A percentile compares a stretch with the other conserved stretches of the same genome.
Conservation (phyloP, 2,797 vertebrate species). For the Malacoraja senta region DNA sequence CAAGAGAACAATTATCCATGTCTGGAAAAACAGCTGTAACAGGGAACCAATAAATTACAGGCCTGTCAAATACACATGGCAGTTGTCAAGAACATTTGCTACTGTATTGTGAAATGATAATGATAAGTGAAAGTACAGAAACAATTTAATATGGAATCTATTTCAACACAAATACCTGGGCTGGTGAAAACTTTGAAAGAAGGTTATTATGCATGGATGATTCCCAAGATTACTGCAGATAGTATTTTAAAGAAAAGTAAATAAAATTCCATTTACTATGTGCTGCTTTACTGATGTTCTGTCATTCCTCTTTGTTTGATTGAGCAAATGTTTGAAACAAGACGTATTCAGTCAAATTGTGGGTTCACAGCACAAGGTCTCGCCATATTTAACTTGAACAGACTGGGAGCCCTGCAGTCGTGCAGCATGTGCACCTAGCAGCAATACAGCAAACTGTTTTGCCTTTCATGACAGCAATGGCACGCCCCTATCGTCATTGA, state of each 20-base stretch:
- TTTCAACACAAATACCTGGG: not conserved
- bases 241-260: not conserved
- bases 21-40: conserved; percentile 41
- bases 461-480: not conserved
- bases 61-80: conserved; percentile 31
- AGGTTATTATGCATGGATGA: not conserved
- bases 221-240: not conserved
- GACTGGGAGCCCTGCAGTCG: not conserved
- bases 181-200: not conserved
- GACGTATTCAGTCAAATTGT: not conserved
- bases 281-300: not conserved
- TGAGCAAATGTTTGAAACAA: not conserved
- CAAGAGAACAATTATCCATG: conserved; percentile 42
- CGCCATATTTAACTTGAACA: not conserved
- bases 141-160: conserved; percentile 28
- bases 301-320: not conserved
- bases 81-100: conserved; percentile 40
- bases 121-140: conserved; percentile 24
- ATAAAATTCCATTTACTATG: not conserved
- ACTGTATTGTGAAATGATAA: not conserved
- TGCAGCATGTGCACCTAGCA: not conserved
- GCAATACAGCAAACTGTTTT: not conserved
- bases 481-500: not conserved
- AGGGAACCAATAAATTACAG: conserved; percentile 37
- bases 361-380: not conserved